These are phyloP conservation scores for Euphysa ruthae DNA, from an alignment of 30 jellyfish, hydroid and myxozoan species.

Conservation along the genomic window DNA sequence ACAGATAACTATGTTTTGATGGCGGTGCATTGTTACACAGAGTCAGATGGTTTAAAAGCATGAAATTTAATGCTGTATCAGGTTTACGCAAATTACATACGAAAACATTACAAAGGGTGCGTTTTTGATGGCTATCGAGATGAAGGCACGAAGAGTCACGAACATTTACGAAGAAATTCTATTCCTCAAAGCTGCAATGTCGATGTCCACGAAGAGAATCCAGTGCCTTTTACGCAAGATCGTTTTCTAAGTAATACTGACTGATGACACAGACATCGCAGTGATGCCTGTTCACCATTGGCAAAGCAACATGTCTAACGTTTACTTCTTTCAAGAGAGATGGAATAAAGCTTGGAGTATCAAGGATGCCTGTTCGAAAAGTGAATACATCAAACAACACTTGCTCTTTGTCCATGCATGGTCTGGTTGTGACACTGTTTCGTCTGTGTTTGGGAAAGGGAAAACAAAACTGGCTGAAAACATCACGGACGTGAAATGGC, in stretches of 20 bases:
- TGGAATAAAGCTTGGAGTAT: slow-evolving; percentile 21
- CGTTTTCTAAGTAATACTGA: slow-evolving; percentile 22
- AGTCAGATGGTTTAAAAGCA: slow-evolving; percentile 33
- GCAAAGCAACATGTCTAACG: background rate
- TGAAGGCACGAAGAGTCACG: slow-evolving; percentile 30
- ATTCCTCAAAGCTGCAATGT: slow-evolving; percentile 30
- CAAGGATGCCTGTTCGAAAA: background rate
- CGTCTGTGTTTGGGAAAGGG: slow-evolving; percentile 16
- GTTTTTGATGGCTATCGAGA: slow-evolving; percentile 40
- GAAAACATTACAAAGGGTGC: background rate
- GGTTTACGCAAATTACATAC: slow-evolving; percentile 11
- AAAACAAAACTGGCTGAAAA: slow-evolving; percentile 1
- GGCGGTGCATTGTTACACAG: slow-evolving; percentile 47
- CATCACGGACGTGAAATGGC: slow-evolving; percentile 6
- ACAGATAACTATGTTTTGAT: slow-evolving; percentile 6
- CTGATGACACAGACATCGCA: slow-evolving; percentile 27
- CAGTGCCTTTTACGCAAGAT: slow-evolving; percentile 29
- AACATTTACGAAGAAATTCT: slow-evolving; percentile 22
- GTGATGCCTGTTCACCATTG: slow-evolving; percentile 35
- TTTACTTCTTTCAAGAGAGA: slow-evolving; percentile 8
- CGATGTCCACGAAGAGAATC: slow-evolving; percentile 9
- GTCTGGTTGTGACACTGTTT: slow-evolving; percentile 32
- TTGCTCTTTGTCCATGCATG: slow-evolving; percentile 21
- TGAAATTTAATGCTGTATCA: background rate
- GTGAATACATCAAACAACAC: background rate